Evolutionary conservation across 2,888 invertebrate species (phyloP), one percentile per base, ranked within the genome.

Genomic region (Clusia tigrina): DNA sequence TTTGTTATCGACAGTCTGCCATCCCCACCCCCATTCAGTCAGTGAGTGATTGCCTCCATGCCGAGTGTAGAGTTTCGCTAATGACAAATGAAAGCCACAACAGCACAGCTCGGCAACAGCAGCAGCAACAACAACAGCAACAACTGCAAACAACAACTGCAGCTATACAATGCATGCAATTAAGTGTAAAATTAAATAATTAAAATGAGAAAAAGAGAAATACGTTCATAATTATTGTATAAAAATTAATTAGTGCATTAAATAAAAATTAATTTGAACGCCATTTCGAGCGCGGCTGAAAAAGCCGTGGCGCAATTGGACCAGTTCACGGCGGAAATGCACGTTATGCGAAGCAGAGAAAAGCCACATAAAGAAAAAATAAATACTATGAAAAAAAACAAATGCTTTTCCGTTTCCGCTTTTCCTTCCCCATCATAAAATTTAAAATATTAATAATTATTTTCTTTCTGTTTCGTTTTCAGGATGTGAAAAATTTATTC

Each of bases 401-500:
- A 54, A n/a, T n/a, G 20, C 25, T 25, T 54, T 32, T 25, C 54
- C 54, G 54, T 32, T 32, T 48, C 48, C 22, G 32, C 25, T 24
- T 17, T 10, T 48, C 23, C 56, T 25, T 32, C 20, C 2, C 5
- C 17, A 48, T 46, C 24, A n/a, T 10, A 46, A 42, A 54, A 20
- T 48, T 18, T 5, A 48, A 22, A 20, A 6, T 48, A 20, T 22
- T 48, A 2, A 48, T 48, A 48, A 20, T 48, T 2, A 20, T 20
- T 20, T 48, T 42, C 42, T 65, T 32, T 65, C 63, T 53, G 61
- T 60, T 60, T 62, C 59, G 55, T 59, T 65, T 67, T 10, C 71
- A 74, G 73, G 68, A 73, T 71, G 72, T 74, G 70, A 72, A 71
- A 62, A 69, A 65, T 71, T 60, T 67, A 65, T 67, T 71, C 70